A percentile compares a stretch with the other conserved stretches of the same genome.
These are phyloP conservation scores for Macroglossus sobrinus DNA, from an alignment of 2,113 vertebrate genomes.

Conservation along the genomic window DNA sequence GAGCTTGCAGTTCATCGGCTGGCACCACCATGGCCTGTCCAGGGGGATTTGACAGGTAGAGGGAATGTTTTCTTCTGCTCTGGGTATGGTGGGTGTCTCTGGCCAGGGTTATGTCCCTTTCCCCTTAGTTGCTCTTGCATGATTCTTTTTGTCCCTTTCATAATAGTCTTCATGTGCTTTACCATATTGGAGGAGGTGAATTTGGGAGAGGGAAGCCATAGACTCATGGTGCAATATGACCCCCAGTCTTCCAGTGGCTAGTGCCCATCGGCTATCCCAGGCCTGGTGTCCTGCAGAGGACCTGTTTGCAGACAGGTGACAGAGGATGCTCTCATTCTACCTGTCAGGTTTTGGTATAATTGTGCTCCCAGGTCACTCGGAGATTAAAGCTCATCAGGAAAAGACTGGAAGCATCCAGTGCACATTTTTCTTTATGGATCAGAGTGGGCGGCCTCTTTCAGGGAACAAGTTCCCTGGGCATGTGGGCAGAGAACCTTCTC, in stretches of 20 bases:
- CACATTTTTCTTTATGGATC: background rate
- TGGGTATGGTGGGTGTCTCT: background rate
- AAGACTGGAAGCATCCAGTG: background rate
- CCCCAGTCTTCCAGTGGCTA: background rate
- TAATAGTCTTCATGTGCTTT: background rate
- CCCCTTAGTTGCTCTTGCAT: background rate
- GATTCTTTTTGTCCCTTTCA: background rate
- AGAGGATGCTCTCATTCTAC: background rate
- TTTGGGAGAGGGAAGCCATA: background rate
- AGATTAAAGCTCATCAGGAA: background rate
- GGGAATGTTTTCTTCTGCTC: background rate
- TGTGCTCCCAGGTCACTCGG: background rate
- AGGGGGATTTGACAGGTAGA: background rate
- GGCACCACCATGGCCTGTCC: accelerated
- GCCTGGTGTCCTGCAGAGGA: background rate
- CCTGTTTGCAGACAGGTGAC: background rate
- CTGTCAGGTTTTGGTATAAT: background rate
- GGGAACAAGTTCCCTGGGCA: background rate
- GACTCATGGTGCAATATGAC: background rate
- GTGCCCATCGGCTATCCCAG: background rate
- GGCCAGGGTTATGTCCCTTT: background rate
- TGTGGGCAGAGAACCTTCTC: background rate
- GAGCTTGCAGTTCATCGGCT: background rate
- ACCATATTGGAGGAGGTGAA: background rate
- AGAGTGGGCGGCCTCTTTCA: background rate